Evolutionary conservation across 2,113 vertebrate genomes (phyloP).

Genomic region (Notarius quadriscutis): DNA sequence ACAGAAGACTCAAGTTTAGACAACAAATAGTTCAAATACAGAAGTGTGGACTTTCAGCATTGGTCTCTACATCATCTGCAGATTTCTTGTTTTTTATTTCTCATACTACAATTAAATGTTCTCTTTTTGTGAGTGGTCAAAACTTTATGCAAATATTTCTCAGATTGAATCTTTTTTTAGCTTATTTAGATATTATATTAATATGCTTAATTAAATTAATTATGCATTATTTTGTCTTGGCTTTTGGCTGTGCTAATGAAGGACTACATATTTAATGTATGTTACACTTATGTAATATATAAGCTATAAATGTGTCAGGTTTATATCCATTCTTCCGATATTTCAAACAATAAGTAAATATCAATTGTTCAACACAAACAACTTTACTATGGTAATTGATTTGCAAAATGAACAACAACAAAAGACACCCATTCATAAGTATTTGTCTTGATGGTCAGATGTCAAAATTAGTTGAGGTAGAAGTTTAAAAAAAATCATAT

Average conservation of each 20-base stretch:
- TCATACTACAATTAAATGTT: neutral
- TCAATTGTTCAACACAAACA: neutral
- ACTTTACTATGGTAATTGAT: neutral
- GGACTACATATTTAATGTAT: neutral
- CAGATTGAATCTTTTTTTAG: neutral
- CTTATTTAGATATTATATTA: neutral
- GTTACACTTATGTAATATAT: neutral
- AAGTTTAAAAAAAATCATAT: neutral
- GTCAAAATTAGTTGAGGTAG: neutral
- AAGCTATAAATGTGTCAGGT: neutral
- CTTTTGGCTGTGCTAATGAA: neutral
- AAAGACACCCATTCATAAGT: neutral
- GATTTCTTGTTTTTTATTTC: neutral
- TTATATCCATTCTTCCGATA: neutral
- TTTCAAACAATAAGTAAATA: neutral
- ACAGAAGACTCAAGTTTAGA: slow-evolving; percentile 58
- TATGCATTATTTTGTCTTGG: neutral
- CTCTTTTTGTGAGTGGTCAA: neutral
- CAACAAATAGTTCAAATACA: neutral
- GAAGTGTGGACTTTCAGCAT: neutral
- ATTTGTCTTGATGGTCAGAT: neutral
- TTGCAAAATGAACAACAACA: neutral
- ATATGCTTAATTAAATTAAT: neutral
- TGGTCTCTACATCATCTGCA: neutral
- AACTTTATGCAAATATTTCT: neutral